phyloP scores from a whole-genome alignment of 2,888 invertebrate species.

The Pyrrhia umbra region DNA sequence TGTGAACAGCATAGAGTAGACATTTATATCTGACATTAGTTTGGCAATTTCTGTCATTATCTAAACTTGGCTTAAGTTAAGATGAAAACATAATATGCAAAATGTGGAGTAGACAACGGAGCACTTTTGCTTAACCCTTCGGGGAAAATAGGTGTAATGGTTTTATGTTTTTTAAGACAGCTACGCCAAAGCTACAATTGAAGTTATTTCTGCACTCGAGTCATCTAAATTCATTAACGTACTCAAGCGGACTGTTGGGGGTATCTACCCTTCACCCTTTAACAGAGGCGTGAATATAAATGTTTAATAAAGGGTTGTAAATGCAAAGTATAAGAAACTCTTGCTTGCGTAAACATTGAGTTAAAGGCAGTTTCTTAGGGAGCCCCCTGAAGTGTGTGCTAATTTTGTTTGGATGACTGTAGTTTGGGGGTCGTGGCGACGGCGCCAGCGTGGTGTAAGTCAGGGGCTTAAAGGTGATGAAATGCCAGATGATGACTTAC shows the following conservation, averaged over 20 bases:
- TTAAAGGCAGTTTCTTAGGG: conserved; percentile 49
- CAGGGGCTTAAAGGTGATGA: conserved; percentile 22
- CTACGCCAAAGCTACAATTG: conserved; percentile 14
- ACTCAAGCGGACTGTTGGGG: conserved; percentile 39
- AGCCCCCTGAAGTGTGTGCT: conserved; percentile 72
- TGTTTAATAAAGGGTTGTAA: conserved; percentile 65
- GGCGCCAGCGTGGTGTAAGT: conserved; percentile 50
- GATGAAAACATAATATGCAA: no score
- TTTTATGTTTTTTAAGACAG: neutral
- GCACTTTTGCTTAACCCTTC: neutral
- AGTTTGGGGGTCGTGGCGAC: conserved; percentile 59
- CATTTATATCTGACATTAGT: no score
- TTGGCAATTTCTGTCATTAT: no score
- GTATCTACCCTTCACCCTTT: conserved; percentile 54
- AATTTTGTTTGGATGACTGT: conserved; percentile 73
- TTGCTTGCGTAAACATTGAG: conserved; percentile 63
- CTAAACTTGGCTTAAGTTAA: no score
- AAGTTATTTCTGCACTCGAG: conserved; percentile 47
- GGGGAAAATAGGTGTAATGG: neutral
- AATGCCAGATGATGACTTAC: neutral
- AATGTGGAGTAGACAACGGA: neutral
- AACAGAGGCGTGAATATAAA: conserved; percentile 65
- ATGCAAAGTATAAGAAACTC: conserved; percentile 64
- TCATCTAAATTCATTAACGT: conserved; percentile 60
- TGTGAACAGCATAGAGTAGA: no score